Conservation (phyloP, 2,113 vertebrate species). For the Phalacrocorax brasilianus region DNA sequence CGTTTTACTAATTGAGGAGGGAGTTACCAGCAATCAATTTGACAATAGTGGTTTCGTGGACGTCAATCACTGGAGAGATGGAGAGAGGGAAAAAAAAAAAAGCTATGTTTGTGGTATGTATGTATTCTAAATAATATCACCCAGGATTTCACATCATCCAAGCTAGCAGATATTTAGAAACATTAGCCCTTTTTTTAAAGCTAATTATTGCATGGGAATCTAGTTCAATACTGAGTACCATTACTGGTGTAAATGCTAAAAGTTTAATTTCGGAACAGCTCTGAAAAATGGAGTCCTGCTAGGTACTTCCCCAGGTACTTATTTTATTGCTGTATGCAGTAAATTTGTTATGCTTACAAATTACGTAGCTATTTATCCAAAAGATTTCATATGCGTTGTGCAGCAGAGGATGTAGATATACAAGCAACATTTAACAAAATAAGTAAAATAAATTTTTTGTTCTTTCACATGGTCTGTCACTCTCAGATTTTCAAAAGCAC, state of each 20-base stretch:
- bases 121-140: background rate
- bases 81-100: background rate
- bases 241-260: background rate
- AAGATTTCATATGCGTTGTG: background rate
- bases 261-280: background rate
- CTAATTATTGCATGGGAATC: background rate
- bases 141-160: background rate
- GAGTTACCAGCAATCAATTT: background rate
- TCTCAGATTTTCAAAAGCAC: background rate
- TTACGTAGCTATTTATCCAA: background rate
- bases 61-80: background rate
- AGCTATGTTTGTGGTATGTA: background rate
- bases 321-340: background rate
- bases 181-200: background rate
- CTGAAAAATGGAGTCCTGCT: background rate
- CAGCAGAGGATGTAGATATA: background rate
- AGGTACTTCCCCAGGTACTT: background rate
- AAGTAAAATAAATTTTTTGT: background rate
- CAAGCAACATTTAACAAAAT: background rate
- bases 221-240: background rate
- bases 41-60: background rate
- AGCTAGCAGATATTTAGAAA: background rate
- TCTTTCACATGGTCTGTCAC: background rate
- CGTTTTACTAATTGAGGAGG: background rate
- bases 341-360: background rate